A percentile compares a stretch with the other conserved stretches of the same genome.
Evolutionary conservation across 2,113 vertebrate genomes (phyloP).

Genomic region (Cyrtonyx montezumae): DNA sequence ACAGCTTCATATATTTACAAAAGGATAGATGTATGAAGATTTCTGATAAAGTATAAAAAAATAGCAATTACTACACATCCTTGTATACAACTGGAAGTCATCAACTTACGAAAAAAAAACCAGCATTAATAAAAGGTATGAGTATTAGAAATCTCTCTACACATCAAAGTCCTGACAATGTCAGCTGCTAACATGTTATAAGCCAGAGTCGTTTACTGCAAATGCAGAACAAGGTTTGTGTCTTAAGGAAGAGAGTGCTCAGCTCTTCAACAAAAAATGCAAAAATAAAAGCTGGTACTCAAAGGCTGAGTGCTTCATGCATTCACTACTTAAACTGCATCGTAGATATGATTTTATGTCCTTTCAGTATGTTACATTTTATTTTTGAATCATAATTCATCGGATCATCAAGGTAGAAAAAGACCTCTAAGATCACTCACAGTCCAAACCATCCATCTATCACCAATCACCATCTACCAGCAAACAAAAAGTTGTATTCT

Average conservation of each 20-base stretch:
- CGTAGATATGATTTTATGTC: background rate
- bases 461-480: background rate
- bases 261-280: background rate
- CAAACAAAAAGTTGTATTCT: background rate
- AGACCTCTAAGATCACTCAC: no score
- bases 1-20: conserved; percentile 61
- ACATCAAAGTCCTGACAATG: background rate
- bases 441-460: no score
- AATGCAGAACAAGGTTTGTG: no score
- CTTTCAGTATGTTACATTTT: background rate
- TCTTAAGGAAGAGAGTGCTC: conserved; percentile 33
- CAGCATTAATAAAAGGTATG: background rate
- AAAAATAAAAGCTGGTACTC: background rate
- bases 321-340: background rate
- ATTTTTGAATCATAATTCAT: background rate
- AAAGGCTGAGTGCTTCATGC: background rate
- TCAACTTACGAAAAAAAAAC: conserved; percentile 17
- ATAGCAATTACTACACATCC: background rate
- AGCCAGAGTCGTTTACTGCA: conserved; percentile 38
- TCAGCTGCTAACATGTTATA: conserved; percentile 10
- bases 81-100: background rate
- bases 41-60: conserved; percentile 39
- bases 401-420: no score
- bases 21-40: conserved; percentile 38
- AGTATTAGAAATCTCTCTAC: conserved; percentile 8